Percentiles rank a stretch among this genome's conserved stretches.
Evolutionary conservation across 2,797 vertebrate species (phyloP).

Genomic region (Coccyzus lansbergi): DNA sequence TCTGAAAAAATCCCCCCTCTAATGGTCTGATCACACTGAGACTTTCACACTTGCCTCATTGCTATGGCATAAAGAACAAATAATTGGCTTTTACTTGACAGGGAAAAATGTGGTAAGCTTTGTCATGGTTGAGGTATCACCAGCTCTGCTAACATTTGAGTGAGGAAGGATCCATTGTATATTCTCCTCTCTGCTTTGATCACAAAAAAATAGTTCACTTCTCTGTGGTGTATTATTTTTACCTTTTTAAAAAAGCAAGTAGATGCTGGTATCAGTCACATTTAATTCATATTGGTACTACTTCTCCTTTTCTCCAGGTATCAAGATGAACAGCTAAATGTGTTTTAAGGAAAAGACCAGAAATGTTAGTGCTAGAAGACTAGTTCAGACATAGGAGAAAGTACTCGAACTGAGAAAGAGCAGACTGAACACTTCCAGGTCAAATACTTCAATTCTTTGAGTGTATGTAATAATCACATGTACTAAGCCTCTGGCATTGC

Average conservation of each 20-base stretch:
- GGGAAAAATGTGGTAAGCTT: not conserved
- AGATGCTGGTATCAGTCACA: not conserved
- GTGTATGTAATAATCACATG: not conserved
- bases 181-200: not conserved
- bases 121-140: not conserved
- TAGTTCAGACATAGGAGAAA: not conserved
- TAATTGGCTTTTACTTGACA: not conserved
- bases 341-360: not conserved
- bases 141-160: not conserved
- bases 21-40: not conserved
- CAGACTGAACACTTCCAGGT: not conserved
- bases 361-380: not conserved
- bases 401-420: not conserved
- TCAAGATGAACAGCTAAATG: not conserved
- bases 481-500: not conserved
- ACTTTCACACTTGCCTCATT: not conserved
- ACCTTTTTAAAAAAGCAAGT: not conserved
- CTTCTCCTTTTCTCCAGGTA: not conserved
- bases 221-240: not conserved
- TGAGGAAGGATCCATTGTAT: not conserved
- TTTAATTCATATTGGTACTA: not conserved
- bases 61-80: not conserved
- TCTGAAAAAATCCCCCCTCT: not conserved
- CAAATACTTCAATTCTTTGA: not conserved
- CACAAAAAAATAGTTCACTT: not conserved